These are phyloP conservation scores for Ivindomyrus marchei DNA, from an alignment of 2,113 vertebrate genomes.

Conservation along the genomic window DNA sequence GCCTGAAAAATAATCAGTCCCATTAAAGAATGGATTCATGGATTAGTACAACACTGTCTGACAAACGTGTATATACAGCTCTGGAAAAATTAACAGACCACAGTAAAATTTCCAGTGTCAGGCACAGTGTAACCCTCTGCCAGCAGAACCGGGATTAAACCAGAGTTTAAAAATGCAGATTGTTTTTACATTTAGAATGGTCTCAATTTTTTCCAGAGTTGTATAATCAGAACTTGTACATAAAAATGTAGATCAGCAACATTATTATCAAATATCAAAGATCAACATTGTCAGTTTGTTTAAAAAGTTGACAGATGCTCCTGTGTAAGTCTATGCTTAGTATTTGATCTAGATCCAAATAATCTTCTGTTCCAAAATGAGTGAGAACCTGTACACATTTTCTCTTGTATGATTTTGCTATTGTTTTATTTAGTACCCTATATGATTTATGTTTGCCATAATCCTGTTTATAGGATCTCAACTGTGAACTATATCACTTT, in stretches of 20 bases:
- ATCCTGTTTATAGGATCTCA: background rate
- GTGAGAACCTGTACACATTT: background rate
- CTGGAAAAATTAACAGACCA: background rate
- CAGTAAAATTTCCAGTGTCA: too few species aligned
- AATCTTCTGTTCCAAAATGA: background rate
- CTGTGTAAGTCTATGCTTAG: background rate
- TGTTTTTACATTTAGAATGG: background rate
- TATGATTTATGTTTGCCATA: background rate
- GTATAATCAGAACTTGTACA: background rate
- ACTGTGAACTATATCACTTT: background rate
- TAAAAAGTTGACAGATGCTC: background rate
- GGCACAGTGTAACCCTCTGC: background rate
- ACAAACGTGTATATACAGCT: background rate
- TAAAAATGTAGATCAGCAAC: background rate
- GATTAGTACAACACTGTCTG: background rate
- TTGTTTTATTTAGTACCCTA: background rate
- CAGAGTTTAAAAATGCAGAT: background rate
- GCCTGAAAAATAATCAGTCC: slow-evolving; percentile 41
- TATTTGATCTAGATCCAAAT: background rate
- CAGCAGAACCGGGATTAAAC: background rate
- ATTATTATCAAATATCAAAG: background rate
- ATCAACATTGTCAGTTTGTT: background rate
- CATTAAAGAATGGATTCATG: background rate
- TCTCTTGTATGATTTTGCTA: background rate
- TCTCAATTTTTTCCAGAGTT: background rate